phyloP scores from a whole-genome alignment of 1,140 invertebrate genomes.

The Hypsibius dujardini region DNA sequence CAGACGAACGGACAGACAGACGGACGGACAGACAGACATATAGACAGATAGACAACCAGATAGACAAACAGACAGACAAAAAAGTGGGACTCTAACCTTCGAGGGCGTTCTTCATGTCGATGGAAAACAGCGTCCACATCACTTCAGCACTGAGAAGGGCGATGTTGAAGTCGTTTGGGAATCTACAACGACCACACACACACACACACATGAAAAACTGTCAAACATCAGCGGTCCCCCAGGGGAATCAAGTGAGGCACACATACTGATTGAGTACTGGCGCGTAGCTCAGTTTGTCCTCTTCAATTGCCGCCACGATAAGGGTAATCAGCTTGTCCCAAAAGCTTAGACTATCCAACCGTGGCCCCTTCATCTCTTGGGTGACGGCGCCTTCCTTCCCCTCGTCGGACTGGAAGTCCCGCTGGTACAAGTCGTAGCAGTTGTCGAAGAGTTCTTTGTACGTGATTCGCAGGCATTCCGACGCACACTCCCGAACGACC shows the following conservation, averaged over 20 bases:
- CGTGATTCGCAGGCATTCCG: slow-evolving; percentile 86
- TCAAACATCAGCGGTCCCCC: slow-evolving; percentile 7
- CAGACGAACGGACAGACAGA: too few species aligned
- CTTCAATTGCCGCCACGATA: slow-evolving; percentile 94
- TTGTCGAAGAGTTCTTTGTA: slow-evolving; percentile 97
- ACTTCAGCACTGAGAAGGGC: slow-evolving; percentile 79
- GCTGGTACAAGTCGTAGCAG: slow-evolving; percentile 79
- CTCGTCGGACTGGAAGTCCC: slow-evolving; percentile 60
- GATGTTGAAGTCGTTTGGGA: slow-evolving; percentile 44
- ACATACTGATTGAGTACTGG: slow-evolving; percentile 85
- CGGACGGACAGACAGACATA: too few species aligned
- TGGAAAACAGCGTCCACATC: slow-evolving; percentile 90
- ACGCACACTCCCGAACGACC: slow-evolving; percentile 97
- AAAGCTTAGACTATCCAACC: slow-evolving; percentile 79
- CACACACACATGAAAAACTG: not conserved
- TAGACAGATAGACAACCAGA: too few species aligned
- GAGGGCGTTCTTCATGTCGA: slow-evolving; percentile 92
- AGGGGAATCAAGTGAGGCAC: not conserved
- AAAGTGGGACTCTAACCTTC: slow-evolving; percentile 39
- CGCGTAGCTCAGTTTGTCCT: slow-evolving; percentile 92
- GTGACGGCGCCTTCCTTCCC: slow-evolving; percentile 22
- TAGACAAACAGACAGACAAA: too few species aligned
- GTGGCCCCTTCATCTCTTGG: slow-evolving; percentile 42
- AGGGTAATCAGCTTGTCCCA: slow-evolving; percentile 96
- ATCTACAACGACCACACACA: slow-evolving; percentile 31